Evolutionary conservation across 2,797 vertebrate species (phyloP).

Genomic region (Adrianichthys oophorus): DNA sequence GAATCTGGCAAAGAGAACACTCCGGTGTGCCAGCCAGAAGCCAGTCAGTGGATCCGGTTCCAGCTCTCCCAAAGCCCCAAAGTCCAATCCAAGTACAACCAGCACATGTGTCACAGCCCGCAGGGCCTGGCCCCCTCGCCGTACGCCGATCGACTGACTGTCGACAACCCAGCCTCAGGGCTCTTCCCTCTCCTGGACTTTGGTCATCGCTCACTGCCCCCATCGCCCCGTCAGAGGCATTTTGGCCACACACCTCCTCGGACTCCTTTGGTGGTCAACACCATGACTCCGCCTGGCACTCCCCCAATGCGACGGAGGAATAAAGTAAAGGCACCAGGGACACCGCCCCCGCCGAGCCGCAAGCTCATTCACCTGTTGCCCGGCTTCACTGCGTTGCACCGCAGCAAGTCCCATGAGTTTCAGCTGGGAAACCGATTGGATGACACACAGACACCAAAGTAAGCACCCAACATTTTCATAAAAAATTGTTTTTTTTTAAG

Average conservation of each 20-base stretch:
- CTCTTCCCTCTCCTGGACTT: constrained; percentile 80
- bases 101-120: constrained; percentile 86
- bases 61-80: constrained; percentile 91
- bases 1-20: constrained; percentile 93
- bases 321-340: constrained; percentile 93
- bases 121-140: constrained; percentile 73
- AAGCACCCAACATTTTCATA: constrained; percentile 60
- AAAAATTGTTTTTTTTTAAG: no score
- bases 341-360: constrained; percentile 89
- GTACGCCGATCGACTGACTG: constrained; percentile 87
- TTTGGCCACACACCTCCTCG: constrained; percentile 88
- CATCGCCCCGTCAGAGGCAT: constrained; percentile 92
- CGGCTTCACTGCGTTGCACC: constrained; percentile 91
- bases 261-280: constrained; percentile 90
- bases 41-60: constrained; percentile 86
- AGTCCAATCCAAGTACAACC: constrained; percentile 85
- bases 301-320: constrained; percentile 88
- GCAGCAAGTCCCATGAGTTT: constrained; percentile 98
- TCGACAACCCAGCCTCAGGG: constrained; percentile 83
- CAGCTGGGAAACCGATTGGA: constrained; percentile 94
- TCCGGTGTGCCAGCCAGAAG: constrained; percentile 81
- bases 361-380: constrained; percentile 96
- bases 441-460: constrained; percentile 92
- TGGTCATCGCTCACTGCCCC: constrained; percentile 90
- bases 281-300: constrained; percentile 88